Percentiles rank a stretch among this genome's conserved stretches.
These are phyloP conservation scores for Onthophagus sagittarius DNA, from an alignment of 2,888 invertebrate genomes.

Conservation along the genomic window DNA sequence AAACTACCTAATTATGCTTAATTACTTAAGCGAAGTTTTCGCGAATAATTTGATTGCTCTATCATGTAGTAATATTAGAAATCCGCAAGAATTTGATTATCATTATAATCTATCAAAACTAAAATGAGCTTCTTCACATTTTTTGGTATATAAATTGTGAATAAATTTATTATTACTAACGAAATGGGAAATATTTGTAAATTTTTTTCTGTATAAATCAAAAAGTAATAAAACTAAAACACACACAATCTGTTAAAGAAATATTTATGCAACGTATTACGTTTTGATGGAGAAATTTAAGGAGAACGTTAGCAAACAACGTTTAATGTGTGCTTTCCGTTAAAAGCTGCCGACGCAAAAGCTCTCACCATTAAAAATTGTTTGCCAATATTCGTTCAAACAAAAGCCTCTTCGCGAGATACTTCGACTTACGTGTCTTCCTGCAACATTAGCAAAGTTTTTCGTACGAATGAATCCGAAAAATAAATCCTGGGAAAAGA, in stretches of 20 bases:
- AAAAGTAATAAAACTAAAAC: not conserved
- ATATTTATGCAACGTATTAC: not conserved
- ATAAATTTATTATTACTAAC: no score
- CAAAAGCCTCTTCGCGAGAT: not conserved
- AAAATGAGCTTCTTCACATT: no score
- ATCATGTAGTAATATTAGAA: no score
- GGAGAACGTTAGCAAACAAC: not conserved
- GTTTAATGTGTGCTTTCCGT: not conserved
- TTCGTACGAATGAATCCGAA: no score
- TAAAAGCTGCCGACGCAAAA: not conserved
- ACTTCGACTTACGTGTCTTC: not conserved
- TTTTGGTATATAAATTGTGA: no score
- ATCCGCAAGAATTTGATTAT: no score
- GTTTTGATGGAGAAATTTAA: not conserved
- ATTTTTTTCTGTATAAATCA: not conserved
- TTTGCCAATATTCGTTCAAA: not conserved
- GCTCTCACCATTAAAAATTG: not conserved
- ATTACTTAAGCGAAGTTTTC: no score
- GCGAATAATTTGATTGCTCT: no score
- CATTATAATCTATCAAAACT: no score
- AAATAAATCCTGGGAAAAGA: not conserved
- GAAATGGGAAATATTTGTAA: not conserved
- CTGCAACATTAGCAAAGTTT: no score
- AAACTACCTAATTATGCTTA: no score
- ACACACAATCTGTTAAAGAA: not conserved